Conservation (phyloP, 30 jellyfish, hydroid and myxozoan species). For the Turritopsis rubra region DNA sequence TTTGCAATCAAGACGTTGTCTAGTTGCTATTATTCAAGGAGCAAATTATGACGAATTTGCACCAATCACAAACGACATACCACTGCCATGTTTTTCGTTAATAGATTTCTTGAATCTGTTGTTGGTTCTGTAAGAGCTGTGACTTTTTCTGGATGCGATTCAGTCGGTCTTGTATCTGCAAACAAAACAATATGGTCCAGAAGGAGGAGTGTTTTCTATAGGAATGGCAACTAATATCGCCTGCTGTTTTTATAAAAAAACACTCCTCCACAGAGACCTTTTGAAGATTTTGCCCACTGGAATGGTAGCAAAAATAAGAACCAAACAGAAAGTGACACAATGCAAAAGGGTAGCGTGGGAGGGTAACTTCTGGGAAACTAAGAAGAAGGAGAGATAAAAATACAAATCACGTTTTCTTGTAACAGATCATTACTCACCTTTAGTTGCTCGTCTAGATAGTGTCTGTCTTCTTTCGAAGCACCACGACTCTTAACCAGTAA, state of each 20-base stretch:
- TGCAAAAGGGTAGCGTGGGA: too few species aligned
- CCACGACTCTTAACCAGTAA: conserved; percentile 54
- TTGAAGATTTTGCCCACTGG: too few species aligned
- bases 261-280: too few species aligned
- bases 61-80: not conserved
- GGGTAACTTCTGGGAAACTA: too few species aligned
- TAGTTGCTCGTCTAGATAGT: conserved; percentile 45
- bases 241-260: too few species aligned
- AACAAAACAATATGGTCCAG: not conserved
- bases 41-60: not conserved
- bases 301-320: too few species aligned
- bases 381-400: too few species aligned
- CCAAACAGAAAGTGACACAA: too few species aligned
- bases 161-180: not conserved
- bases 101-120: not conserved
- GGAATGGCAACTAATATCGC: not conserved
- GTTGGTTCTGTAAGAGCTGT: not conserved
- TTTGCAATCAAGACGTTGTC: not conserved
- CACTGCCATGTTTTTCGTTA: not conserved
- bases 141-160: not conserved
- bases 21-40: not conserved
- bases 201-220: too few species aligned
- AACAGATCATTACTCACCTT: conserved; percentile 48
- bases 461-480: conserved; percentile 56
- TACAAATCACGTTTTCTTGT: too few species aligned